Evolutionary conservation across 2,888 invertebrate species (phyloP), one percentile per base, ranked within the genome.

Genomic region (Sarcophaga variegata): DNA sequence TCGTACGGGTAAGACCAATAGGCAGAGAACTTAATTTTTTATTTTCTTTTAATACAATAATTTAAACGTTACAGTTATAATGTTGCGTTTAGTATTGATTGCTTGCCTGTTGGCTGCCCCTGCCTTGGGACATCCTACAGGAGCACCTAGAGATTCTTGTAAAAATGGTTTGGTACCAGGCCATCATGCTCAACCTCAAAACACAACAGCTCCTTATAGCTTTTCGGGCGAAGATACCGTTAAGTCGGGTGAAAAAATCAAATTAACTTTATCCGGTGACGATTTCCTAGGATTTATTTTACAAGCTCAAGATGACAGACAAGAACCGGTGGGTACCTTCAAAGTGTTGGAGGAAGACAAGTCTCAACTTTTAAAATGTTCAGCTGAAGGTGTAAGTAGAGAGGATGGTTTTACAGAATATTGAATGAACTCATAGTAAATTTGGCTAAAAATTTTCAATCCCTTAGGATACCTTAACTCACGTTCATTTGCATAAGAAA

Each of bases 211-310:
- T 0, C 96, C 96, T 0, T 96, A 96, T 93, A 94, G 92, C 77
- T 93, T 96, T 3, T 88, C 90, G 0, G 92, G 92, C 64, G 93
- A 92, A 14, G 92, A 93, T 89, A 94, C 89, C 92, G 91, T 94
- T 14, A 91, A 91, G 67, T 85, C 91, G 3, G 94, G 93, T 2
- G 93, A 94, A 49, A 92, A 92, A 77, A 90, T 95, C 11, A 92
- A 93, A 2, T 92, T 95, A 5, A 94, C 93, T 11, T 90, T 95
- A 82, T 90, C 94, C 2, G 89, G 92, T 0, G 90, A 92, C 6
- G 94, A 93, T 79, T 95, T 96, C 93, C 94, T 95, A 80, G 96
- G 96, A n/a, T 94, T 96, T 90, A 93, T 96, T 85, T 91, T 96
- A 83, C 96, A 96, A 93, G 96, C 96, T 1, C 95, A 96, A 20